These are phyloP conservation scores for Coreius guichenoti DNA, from an alignment of 2,797 vertebrate species.

Conservation along the genomic window DNA sequence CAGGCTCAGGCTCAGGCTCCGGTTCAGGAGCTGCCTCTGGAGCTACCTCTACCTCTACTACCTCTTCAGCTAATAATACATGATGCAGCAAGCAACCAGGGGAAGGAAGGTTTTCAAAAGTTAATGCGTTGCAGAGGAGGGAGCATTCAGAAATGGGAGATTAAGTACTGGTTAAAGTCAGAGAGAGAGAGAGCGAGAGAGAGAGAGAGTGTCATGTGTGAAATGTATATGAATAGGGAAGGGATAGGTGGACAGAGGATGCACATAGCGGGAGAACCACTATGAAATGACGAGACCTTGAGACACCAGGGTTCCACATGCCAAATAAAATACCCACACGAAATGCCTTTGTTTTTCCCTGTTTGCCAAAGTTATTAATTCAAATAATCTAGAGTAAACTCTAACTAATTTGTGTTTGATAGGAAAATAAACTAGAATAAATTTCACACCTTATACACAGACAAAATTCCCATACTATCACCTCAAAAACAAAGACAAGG, in stretches of 20 bases:
- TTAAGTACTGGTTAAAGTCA: conserved; percentile 45
- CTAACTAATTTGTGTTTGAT: conserved; percentile 68
- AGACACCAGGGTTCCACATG: conserved; percentile 7
- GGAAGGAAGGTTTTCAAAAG: conserved; percentile 72
- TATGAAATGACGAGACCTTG: conserved; percentile 21
- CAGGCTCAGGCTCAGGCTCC: conserved; percentile 75
- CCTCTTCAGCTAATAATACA: conserved; percentile 84
- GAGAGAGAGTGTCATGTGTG: conserved; percentile 43
- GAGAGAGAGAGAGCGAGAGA: conserved; percentile 39
- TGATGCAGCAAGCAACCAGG: conserved; percentile 79
- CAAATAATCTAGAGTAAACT: conserved; percentile 59
- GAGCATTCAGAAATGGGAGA: conserved; percentile 71
- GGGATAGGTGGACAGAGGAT: conserved; percentile 56
- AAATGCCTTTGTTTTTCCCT: conserved; percentile 62
- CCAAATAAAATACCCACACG: conserved; percentile 11
- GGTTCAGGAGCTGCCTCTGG: conserved; percentile 80
- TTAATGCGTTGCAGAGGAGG: conserved; percentile 74
- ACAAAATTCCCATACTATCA: conserved; percentile 17
- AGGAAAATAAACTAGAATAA: conserved; percentile 53
- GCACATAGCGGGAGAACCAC: conserved; percentile 42
- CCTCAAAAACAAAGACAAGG: conserved; percentile 25
- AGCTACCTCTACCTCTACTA: conserved; percentile 86
- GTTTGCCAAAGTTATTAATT: conserved; percentile 43
- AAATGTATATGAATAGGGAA: conserved; percentile 50
- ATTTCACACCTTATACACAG: conserved; percentile 7